phyloP scores from a whole-genome alignment of 2,888 invertebrate genomes.

The Apotomis capreana region DNA sequence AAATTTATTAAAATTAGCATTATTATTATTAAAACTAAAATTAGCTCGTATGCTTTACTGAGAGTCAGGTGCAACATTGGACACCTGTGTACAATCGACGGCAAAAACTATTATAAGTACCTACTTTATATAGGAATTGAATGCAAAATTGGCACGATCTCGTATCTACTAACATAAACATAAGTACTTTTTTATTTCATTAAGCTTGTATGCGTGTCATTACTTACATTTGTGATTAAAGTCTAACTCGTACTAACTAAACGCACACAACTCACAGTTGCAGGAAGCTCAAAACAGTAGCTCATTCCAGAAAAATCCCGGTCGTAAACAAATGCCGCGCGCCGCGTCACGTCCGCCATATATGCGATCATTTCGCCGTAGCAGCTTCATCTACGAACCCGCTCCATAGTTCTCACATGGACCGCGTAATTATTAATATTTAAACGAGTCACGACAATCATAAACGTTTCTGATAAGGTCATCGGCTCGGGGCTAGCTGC shows the following conservation, averaged over 20 bases:
- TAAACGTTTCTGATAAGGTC: constrained; percentile 63
- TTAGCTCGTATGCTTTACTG: no score
- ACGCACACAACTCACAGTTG: not conserved
- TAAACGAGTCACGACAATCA: constrained; percentile 32
- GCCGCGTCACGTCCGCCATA: constrained; percentile 9
- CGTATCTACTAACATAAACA: no score
- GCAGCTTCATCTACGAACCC: constrained; percentile 10
- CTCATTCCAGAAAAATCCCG: constrained; percentile 23
- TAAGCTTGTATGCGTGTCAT: not conserved
- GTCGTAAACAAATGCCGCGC: constrained; percentile 17
- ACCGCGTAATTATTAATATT: constrained; percentile 32
- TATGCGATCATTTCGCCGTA: not conserved
- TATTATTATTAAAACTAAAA: no score
- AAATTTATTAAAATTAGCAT: no score
- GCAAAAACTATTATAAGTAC: no score
- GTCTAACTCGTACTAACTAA: not conserved
- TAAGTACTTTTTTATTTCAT: no score
- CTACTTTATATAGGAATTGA: no score
- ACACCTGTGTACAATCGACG: no score
- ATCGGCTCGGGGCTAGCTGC: constrained; percentile 64
- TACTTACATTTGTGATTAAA: not conserved
- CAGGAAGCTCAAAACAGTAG: constrained; percentile 4
- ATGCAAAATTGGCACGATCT: no score
- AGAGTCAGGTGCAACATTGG: no score
- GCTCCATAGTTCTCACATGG: constrained; percentile 8